Base-by-base conservation (phyloP, 2,888 invertebrate species). In the Lepidochrysops patricia region DNA sequence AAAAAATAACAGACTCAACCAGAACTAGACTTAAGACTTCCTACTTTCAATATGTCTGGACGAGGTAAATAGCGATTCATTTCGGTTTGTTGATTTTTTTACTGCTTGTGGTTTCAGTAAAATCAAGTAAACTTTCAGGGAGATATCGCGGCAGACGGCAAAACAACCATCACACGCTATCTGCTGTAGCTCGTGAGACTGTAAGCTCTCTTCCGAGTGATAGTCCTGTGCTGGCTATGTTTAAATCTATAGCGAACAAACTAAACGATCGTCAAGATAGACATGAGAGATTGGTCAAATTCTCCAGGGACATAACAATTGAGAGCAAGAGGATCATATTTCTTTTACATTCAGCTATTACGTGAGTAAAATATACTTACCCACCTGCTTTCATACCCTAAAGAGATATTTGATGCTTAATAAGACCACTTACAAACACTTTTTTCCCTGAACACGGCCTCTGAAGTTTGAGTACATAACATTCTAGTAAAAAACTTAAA, bases 261-360 rank as follows among this genome's bases (percentile, higher is more conserved):
- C 79, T 97, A 35, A 96, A 95, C 69, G 89, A 89, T 0, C 94
- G 94, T 66, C 95, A 97, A 70, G 97, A 97, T 77, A 92, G 95
- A 63, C 92, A 94, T 71, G 97, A 97, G 75, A 87, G 95, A 50
- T 91, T 97, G 29, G 92, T 97, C 0, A 97, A 97, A 82, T 77
- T 94, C 0, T 92, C 94, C 64, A 90, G 97, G 26, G 97, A 97
- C 73, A 92, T 97, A 19, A 97, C 96, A 0, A 96, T 97, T 67
- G 96, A 97, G 73, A 96, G 97, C 80, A 98, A 98, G 76, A 88
- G 97, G 62, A 94, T 96, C 4, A 98, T 97, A 67, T 97, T 97
- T 77, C 80, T 95, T 9, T 81, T 98, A 19, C 97, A 97, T 77
- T 94, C 95, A 32, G 89, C 93, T 62, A 74, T 85, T 50, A 83